These are phyloP conservation scores for Penaeus japonicus DNA, from an alignment of 1,140 invertebrate genomes.

Conservation along the genomic window DNA sequence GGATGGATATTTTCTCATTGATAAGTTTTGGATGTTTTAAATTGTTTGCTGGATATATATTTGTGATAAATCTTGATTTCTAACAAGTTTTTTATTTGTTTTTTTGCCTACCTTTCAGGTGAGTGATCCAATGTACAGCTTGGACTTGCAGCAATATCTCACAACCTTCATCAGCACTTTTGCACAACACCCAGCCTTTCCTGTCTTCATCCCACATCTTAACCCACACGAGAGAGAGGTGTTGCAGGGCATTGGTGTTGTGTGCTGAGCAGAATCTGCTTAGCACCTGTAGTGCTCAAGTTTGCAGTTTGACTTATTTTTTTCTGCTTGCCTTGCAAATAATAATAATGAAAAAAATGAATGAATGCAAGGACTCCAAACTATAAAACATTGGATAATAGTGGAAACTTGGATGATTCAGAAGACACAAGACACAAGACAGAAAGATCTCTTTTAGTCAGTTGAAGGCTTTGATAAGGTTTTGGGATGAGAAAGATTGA, in stretches of 20 bases:
- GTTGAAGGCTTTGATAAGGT: no score
- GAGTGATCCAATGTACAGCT: slow-evolving; percentile 71
- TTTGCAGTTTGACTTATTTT: not conserved
- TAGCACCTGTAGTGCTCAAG: not conserved
- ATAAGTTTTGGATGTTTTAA: not conserved
- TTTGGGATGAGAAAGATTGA: no score
- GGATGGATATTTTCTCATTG: not conserved
- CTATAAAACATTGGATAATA: no score
- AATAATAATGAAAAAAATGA: not conserved
- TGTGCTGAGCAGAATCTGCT: slow-evolving; percentile 30
- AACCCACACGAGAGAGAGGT: slow-evolving; percentile 67
- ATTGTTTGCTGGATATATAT: not conserved
- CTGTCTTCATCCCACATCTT: slow-evolving; percentile 69
- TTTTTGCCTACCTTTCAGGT: slow-evolving; percentile 50
- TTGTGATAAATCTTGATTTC: not conserved
- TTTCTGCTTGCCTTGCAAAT: not conserved
- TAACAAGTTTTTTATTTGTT: not conserved
- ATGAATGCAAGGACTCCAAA: no score
- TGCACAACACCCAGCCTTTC: slow-evolving; percentile 69
- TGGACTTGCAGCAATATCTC: slow-evolving; percentile 71
- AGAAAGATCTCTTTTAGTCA: no score
- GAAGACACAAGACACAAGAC: no score
- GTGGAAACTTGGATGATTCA: no score
- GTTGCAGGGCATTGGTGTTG: slow-evolving; percentile 62
- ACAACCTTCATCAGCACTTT: slow-evolving; percentile 72